Evolutionary conservation across 2,888 invertebrate species (phyloP).

Genomic region (Eupithecia insigniata): DNA sequence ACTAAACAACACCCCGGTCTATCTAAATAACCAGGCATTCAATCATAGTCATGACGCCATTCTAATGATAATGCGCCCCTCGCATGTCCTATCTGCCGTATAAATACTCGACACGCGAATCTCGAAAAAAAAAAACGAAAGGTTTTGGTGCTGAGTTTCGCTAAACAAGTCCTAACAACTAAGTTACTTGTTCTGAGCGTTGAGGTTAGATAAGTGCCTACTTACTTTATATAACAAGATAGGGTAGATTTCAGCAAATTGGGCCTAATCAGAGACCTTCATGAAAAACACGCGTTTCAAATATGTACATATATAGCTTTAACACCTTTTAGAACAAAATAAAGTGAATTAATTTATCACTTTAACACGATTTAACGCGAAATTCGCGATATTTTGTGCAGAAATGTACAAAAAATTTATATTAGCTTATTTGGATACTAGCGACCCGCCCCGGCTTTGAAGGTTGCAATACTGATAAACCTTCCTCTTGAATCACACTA

Average conservation of each 20-base stretch:
- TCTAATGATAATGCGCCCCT: constrained; percentile 56
- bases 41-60: constrained; percentile 48
- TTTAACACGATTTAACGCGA: neutral
- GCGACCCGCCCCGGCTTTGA: too few species aligned
- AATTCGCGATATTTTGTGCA: neutral
- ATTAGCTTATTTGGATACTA: too few species aligned
- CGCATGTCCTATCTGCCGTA: constrained; percentile 53
- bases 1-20: neutral
- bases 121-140: constrained; percentile 33
- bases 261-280: neutral
- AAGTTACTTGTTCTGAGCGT: neutral
- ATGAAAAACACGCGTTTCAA: too few species aligned
- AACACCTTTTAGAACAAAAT: too few species aligned
- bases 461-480: too few species aligned
- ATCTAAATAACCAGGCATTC: constrained; percentile 28
- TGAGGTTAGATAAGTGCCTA: neutral
- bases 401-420: neutral
- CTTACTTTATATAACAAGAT: neutral
- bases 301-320: too few species aligned
- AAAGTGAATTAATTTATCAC: neutral
- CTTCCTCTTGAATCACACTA: too few species aligned
- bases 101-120: constrained; percentile 58
- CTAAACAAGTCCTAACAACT: neutral
- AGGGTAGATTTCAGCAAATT: neutral
- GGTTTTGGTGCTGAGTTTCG: constrained; percentile 2